Evolutionary conservation across 2,797 vertebrate species (phyloP).

Genomic region (Sardinella longiceps): DNA sequence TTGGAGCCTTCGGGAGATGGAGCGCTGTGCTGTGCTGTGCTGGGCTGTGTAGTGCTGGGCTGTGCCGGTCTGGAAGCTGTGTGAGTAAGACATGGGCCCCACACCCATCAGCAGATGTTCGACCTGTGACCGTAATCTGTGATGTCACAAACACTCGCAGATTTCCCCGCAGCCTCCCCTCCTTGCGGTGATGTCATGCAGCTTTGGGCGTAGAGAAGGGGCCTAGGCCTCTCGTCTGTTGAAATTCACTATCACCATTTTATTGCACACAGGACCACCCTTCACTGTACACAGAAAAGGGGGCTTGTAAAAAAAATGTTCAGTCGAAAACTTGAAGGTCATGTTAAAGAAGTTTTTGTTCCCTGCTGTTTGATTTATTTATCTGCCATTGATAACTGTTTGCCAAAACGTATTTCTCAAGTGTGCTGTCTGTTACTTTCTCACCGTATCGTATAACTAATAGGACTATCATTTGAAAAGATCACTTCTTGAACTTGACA

Average conservation of each 20-base stretch:
- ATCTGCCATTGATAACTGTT: background rate
- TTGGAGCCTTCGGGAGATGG: constrained; percentile 68
- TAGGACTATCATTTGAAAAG: background rate
- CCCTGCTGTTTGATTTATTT: background rate
- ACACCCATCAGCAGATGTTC: constrained; percentile 79
- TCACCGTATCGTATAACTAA: background rate
- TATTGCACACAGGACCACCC: background rate
- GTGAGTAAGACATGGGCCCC: constrained; percentile 52
- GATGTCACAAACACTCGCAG: constrained; percentile 70
- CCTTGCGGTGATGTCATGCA: constrained; percentile 51
- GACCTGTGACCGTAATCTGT: constrained; percentile 61
- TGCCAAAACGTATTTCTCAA: background rate
- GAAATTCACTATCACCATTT: background rate
- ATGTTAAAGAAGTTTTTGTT: background rate
- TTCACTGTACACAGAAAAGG: background rate
- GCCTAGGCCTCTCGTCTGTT: background rate
- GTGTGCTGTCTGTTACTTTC: background rate
- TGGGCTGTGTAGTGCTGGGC: constrained; percentile 60
- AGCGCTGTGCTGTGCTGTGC: constrained; percentile 18
- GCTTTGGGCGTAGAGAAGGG: background rate
- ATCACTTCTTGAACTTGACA: background rate
- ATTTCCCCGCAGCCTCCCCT: constrained; percentile 63
- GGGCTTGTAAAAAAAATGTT: background rate
- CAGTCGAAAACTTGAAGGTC: background rate
- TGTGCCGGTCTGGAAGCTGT: constrained; percentile 55